Base-by-base conservation (phyloP, 2,888 invertebrate genomes). In the Leucozona laternaria region DNA sequence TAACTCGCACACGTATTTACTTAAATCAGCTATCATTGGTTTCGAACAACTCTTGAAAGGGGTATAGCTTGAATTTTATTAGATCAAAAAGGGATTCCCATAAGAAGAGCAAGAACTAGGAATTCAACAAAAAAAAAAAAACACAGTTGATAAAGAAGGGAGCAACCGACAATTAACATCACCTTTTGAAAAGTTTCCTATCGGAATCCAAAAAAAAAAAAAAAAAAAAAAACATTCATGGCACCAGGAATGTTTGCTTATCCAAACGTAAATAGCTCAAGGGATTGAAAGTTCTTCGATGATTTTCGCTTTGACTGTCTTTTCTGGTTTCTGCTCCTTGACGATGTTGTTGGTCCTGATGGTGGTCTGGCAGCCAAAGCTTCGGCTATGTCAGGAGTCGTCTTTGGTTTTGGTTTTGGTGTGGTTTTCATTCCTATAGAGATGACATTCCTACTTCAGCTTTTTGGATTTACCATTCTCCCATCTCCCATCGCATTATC, bases 181-280 rank as follows among this genome's bases (percentile, higher is more conserved):
- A 60, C 53, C 75, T 43, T 53, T 53, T 76, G 40, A 70, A 60
- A 80, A 57, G 60, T 77, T 53, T 77, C 45, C 45, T 25, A 15
- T 72, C 25, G 43, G 4, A 73, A 70, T 22, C 20, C 45, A 37
- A 31, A 55, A 31, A 53, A 75, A 43, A 68, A 2, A 57, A 25
- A 31, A 55, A 64, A 62, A 37, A 68, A 68, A 43, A 70, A 17
- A 71, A 64, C 64, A 77, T 64, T 64, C 58, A 72, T 48, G 8
- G 20, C 57, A 71, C 75, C 40, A 60, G 34, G 58, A 81, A 70
- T 70, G 76, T 81, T 81, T 82, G 73, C 79, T 79, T 79, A 83
- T 78, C 83, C 66, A 62, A 75, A 79, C 66, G 79, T 79, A 83
- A 82, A 82, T 78, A 82, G 79, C 83, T 73, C 79, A 79, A 70